Base-by-base conservation (phyloP, 1,140 invertebrate species). In the Lamellibrachia luymesi region DNA sequence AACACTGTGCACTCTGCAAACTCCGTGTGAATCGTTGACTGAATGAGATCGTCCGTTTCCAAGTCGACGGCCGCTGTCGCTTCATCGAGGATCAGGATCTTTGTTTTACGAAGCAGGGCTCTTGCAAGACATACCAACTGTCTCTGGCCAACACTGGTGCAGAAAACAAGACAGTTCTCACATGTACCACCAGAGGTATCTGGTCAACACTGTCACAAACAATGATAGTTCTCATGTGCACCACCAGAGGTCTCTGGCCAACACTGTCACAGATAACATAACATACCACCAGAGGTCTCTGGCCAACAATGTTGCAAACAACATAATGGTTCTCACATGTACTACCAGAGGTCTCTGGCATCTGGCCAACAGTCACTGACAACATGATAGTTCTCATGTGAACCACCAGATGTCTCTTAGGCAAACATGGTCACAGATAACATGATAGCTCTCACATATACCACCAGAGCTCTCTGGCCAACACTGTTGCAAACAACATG, bases 61-160 rank as follows among this genome's bases (percentile, higher is more conserved):
- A 95, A 92, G 92, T 97, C 96, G 64, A 97, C 96, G 50, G 96
- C 96, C 8, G 96, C 96, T 50, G 96, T 97, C 5, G 96, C 96
- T 94, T 97, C 96, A 94, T 97, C 96, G 91, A 99, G 97, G 93
- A 99, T 97, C 38, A 99, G 97, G 91, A 99, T 97, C 96, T 97
- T 97, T 95, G 98, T 96, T 91, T 97, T 96, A 91, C 97, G 95
- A 6, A 97, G 94, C 56, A 97, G 95, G 25, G 97, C 97, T 93
- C 97, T 95, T 6, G 97, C 97, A 90, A 97, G 95, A 94, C 97
- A 97, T n/a, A 97, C 94, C 90, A 97, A 95, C 95, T 97, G 97
- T 90, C 96, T 94, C 94, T 97, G 97, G 4, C 97, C 97, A 93
- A 97, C 96, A 95, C 96, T 97, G 90, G 38, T 10, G 4, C 50